Evolutionary conservation across 2,888 invertebrate species (phyloP), one percentile per base, ranked within the genome.

Genomic region (Atethmia centrago): DNA sequence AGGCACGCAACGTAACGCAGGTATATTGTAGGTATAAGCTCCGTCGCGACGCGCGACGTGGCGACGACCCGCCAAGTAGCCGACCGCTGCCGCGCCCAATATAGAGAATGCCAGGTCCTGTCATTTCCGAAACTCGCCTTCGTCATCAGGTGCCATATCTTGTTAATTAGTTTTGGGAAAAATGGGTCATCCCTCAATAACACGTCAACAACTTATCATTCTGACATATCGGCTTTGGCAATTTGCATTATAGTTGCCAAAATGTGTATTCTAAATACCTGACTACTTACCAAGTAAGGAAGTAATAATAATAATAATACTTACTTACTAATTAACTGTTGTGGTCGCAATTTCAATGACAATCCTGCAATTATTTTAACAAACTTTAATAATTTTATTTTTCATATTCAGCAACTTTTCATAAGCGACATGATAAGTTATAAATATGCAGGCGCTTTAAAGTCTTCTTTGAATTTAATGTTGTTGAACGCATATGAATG

Each of bases 1-100:
- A 87, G 86, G 73, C 85, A 79, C 83, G 80, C 85, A 75, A 82
- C 71, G 74, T 72, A 40, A 31, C 21, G 8, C n/a, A 28, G 21
- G 28, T 63, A 62, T 68, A 31, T n/a, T n/a, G 8, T 31, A 28
- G 21, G 28, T 63, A 62, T 69, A 21, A 1, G 36, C 16, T 25
- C 19, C 58, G 45, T 19, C 16, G 42, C 85, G 77, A 81, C 70
- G 77, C 16, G 42, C 85, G 77, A 81, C 70, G 77, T 71, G 70
- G 59, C 77, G 71, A 72, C 74, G 71, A 71, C 71, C 77, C 51
- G 73, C 71, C 73, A 68, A 73, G 36, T 28, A 73, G 74, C 47
- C 55, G 49, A n/a, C 58, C 55, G 62, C 36, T 70, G 65, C 77
- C 79, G 74, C 75, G 61, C 80, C 82, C 75, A 61, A 79, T 83